A percentile compares a stretch with the other conserved stretches of the same genome.
Evolutionary conservation across 2,888 invertebrate species (phyloP).

Genomic region (Drosophila leonis): DNA sequence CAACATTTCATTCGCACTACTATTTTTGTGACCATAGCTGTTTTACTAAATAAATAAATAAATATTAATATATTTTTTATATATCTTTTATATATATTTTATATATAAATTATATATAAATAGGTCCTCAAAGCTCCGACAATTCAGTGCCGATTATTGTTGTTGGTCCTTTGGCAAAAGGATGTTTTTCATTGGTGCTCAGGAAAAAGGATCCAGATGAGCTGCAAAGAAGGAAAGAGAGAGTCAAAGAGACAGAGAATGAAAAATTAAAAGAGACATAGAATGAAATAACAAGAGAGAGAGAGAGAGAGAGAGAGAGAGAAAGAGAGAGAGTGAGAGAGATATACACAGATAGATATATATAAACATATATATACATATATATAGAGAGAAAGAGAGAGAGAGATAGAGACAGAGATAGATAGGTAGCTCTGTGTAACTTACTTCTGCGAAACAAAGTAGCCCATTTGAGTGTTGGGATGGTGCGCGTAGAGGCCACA

Average conservation of each 20-base stretch:
- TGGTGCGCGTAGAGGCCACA: constrained; percentile 80
- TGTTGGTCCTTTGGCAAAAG: constrained; percentile 73
- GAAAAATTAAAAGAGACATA: not conserved
- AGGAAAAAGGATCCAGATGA: constrained; percentile 86
- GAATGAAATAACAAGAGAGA: not conserved
- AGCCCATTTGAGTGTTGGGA: constrained; percentile 86
- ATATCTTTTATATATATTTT: too few species aligned
- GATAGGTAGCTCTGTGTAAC: not conserved
- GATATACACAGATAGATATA: not conserved
- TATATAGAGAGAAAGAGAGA: not conserved
- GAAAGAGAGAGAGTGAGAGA: not conserved
- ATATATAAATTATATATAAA: too few species aligned
- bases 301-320: not conserved
- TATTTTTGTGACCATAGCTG: too few species aligned
- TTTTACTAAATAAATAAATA: too few species aligned
- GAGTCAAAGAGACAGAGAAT: not conserved
- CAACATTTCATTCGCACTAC: too few species aligned
- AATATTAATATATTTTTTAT: too few species aligned
- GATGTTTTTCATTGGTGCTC: constrained; percentile 62
- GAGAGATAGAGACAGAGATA: not conserved
- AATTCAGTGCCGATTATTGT: constrained; percentile 53
- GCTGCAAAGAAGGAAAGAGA: constrained; percentile 74
- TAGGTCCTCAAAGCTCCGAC: constrained; percentile 16
- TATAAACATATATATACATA: too few species aligned
- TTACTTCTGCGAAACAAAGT: constrained; percentile 86